These are phyloP conservation scores for Alca torda DNA, from an alignment of 2,797 vertebrate species.

Conservation along the genomic window DNA sequence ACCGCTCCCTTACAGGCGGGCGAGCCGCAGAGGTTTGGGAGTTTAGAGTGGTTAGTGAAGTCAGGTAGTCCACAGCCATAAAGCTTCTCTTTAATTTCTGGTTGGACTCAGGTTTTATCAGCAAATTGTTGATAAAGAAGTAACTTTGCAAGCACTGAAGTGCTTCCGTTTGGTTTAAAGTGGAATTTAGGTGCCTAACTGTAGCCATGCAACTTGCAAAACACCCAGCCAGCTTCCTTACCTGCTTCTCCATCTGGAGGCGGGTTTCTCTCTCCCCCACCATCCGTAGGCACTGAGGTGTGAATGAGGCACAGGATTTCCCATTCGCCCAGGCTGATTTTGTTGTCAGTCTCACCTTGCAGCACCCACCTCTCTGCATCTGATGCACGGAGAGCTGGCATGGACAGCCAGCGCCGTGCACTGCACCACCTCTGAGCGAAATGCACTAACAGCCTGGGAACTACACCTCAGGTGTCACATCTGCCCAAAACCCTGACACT, in stretches of 20 bases:
- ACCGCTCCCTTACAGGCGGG: conserved; percentile 12
- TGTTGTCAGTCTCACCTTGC: neutral
- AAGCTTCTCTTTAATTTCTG: neutral
- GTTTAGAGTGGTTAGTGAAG: neutral
- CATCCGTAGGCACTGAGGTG: neutral
- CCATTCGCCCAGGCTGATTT: neutral
- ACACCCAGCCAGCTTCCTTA: neutral
- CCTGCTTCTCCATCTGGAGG: neutral
- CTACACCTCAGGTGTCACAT: neutral
- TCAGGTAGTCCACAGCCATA: neutral
- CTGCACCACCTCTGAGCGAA: neutral
- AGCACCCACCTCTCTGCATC: neutral
- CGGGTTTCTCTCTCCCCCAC: neutral
- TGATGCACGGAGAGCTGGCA: neutral
- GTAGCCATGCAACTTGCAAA: neutral
- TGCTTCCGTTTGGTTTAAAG: neutral
- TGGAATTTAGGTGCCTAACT: neutral
- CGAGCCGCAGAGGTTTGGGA: neutral
- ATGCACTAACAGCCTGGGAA: neutral
- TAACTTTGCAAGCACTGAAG: neutral
- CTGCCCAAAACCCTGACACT: neutral
- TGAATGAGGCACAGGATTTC: neutral
- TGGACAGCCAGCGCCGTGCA: neutral
- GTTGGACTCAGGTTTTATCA: neutral
- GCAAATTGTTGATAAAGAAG: neutral